These are phyloP conservation scores for Silurus lanzhouensis DNA, from an alignment of 2,797 vertebrate genomes.

Conservation along the genomic window DNA sequence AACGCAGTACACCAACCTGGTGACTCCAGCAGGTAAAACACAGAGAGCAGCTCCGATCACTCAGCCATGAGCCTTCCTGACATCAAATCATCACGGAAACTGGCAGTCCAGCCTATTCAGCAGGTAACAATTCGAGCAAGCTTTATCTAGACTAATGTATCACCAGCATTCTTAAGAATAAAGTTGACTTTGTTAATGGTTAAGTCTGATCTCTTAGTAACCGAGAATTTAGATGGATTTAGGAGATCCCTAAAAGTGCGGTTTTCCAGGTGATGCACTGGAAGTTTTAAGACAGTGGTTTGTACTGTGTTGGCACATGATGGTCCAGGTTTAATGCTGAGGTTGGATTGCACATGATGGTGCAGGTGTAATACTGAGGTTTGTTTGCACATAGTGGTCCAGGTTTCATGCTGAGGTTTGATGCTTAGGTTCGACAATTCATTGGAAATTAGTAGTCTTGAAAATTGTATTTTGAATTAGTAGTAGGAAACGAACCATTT, in stretches of 20 bases:
- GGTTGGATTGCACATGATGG: not conserved
- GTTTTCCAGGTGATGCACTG: not conserved
- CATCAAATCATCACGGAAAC: constrained; percentile 59
- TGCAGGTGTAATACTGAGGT: no score
- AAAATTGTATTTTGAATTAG: no score
- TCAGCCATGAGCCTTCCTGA: constrained; percentile 74
- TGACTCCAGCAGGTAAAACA: not conserved
- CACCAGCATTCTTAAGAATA: not conserved
- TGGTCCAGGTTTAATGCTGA: no score
- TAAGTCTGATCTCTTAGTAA: not conserved
- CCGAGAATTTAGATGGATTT: not conserved
- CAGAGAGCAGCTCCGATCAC: not conserved
- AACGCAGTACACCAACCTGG: not conserved
- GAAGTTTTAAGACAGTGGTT: not conserved
- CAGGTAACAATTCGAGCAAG: constrained; percentile 54
- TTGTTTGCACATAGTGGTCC: no score
- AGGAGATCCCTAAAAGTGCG: no score
- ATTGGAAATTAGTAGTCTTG: no score
- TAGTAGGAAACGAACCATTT: not conserved
- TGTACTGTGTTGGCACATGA: not conserved
- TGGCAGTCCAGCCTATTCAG: constrained; percentile 36
- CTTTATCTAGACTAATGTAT: not conserved
- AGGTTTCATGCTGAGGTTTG: no score
- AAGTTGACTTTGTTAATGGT: not conserved
- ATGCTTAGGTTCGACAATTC: not conserved